A percentile compares a stretch with the other conserved stretches of the same genome.
phyloP scores from a whole-genome alignment of 2,113 vertebrate genomes.

The Sebastes schlegelii region DNA sequence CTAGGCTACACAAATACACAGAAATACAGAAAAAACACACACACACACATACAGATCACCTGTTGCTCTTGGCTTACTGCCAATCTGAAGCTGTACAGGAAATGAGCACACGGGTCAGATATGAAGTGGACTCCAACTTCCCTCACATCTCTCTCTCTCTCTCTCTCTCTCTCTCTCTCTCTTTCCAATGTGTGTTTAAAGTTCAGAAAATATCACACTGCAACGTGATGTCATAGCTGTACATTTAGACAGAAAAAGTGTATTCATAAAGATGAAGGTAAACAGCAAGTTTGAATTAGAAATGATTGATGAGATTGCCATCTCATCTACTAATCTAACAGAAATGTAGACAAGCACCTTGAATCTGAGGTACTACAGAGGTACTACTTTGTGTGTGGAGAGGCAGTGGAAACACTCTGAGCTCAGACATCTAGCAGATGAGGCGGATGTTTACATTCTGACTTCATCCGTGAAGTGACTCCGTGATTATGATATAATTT shows the following conservation, averaged over 20 bases:
- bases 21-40: slow-evolving; percentile 26
- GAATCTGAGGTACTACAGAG: no score
- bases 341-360: slow-evolving; percentile 1
- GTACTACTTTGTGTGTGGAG: background rate
- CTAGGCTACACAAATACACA: slow-evolving; percentile 41
- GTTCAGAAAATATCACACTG: slow-evolving; percentile 20
- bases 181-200: background rate
- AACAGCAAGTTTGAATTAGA: slow-evolving; percentile 11
- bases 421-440: slow-evolving; percentile 61
- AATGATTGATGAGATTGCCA: slow-evolving; percentile 11
- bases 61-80: slow-evolving; percentile 90
- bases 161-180: slow-evolving; percentile 57
- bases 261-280: slow-evolving; percentile 42
- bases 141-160: background rate
- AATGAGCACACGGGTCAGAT: slow-evolving; percentile 91
- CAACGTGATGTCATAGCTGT: slow-evolving; percentile 11
- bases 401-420: slow-evolving; percentile 62
- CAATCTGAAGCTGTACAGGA: slow-evolving; percentile 88
- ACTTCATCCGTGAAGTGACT: slow-evolving; percentile 63
- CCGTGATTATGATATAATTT: slow-evolving; percentile 64
- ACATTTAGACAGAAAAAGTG: slow-evolving; percentile 10
- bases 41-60: slow-evolving; percentile 85
- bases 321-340: slow-evolving; percentile 2
- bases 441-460: slow-evolving; percentile 73
- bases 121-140: slow-evolving; percentile 81